A percentile compares a stretch with the other conserved stretches of the same genome.
Conservation (phyloP, 2,888 invertebrate genomes). For the Polydrusus cervinus region DNA sequence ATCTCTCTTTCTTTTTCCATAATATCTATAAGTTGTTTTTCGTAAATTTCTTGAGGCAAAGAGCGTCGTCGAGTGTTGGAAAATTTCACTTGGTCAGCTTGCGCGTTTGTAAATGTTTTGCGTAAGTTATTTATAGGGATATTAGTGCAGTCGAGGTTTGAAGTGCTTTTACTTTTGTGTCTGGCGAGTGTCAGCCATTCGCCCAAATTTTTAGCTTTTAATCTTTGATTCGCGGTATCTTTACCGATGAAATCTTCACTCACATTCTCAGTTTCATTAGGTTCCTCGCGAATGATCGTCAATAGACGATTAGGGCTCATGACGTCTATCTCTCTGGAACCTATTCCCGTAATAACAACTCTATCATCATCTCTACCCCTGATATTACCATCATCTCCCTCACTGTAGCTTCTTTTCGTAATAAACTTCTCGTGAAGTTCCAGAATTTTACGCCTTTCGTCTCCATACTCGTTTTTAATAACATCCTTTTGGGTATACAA, state of each 20-base stretch:
- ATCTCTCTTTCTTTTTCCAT: slow-evolving; percentile 80
- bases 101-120: slow-evolving; percentile 36
- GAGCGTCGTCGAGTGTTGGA: slow-evolving; percentile 71
- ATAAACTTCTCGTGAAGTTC: slow-evolving; percentile 82
- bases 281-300: slow-evolving; percentile 76
- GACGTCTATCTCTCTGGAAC: slow-evolving; percentile 33
- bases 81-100: slow-evolving; percentile 45
- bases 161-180: slow-evolving; percentile 65
- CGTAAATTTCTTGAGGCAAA: slow-evolving; percentile 78
- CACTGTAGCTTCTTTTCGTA: slow-evolving; percentile 72
- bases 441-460: slow-evolving; percentile 77
- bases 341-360: slow-evolving; percentile 45
- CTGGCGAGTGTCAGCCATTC: slow-evolving; percentile 74
- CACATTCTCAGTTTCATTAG: slow-evolving; percentile 44
- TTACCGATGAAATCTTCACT: slow-evolving; percentile 54
- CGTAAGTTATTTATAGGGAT: slow-evolving; percentile 60
- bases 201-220: slow-evolving; percentile 69
- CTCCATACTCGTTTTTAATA: slow-evolving; percentile 73
- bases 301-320: slow-evolving; percentile 73
- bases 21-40: slow-evolving; percentile 79
- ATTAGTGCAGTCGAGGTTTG: slow-evolving; percentile 58
- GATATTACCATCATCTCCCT: slow-evolving; percentile 41
- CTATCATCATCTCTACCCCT: slow-evolving; percentile 41
- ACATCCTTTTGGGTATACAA: slow-evolving; percentile 76
- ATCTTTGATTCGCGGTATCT: slow-evolving; percentile 54